These are phyloP conservation scores for Pangasius krempfi DNA, from an alignment of 2,797 vertebrate species.

Conservation along the genomic window DNA sequence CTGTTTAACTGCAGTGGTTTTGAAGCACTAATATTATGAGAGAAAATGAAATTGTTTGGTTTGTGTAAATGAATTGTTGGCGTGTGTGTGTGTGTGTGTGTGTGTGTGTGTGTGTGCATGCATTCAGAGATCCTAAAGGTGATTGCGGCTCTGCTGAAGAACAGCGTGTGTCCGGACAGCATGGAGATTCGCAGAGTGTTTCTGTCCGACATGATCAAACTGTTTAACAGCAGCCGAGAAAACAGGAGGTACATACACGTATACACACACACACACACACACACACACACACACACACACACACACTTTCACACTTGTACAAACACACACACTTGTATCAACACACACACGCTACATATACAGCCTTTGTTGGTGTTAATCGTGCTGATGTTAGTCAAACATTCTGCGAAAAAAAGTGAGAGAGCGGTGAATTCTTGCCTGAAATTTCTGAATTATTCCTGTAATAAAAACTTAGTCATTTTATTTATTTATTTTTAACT, in stretches of 20 bases:
- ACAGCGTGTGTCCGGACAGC: slow-evolving; percentile 82
- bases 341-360: not conserved
- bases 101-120: not conserved
- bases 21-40: slow-evolving; percentile 19
- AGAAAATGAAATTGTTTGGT: slow-evolving; percentile 6
- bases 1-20: slow-evolving; percentile 7
- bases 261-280: not conserved
- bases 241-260: slow-evolving; percentile 86
- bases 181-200: slow-evolving; percentile 93
- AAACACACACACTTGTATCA: not conserved
- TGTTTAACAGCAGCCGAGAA: slow-evolving; percentile 98
- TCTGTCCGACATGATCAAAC: slow-evolving; percentile 99
- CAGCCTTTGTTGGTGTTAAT: not conserved
- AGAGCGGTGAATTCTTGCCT: not conserved
- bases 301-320: not conserved
- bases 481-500: not conserved
- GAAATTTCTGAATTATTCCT: not conserved
- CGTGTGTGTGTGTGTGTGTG: not conserved
- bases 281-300: not conserved
- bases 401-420: not conserved
- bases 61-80: slow-evolving; percentile 1
- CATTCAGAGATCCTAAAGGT: slow-evolving; percentile 91
- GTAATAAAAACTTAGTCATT: not conserved
- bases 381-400: not conserved
- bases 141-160: slow-evolving; percentile 89